A percentile compares a stretch with the other conserved stretches of the same genome.
These are phyloP conservation scores for Aphelinus atriplicis DNA, from an alignment of 1,140 invertebrate species.

Conservation along the genomic window DNA sequence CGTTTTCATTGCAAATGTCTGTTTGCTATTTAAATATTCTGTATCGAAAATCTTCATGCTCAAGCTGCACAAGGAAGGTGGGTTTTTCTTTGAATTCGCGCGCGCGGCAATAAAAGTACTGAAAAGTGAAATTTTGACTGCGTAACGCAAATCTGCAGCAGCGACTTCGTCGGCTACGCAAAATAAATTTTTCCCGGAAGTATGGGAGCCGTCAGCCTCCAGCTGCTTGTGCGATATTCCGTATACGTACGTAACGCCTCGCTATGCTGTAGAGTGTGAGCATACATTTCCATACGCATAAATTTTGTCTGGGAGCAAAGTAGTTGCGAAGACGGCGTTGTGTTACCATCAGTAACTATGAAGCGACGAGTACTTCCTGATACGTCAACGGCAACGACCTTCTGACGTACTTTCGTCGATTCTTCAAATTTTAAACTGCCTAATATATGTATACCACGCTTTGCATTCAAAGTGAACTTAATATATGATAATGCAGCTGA, in stretches of 20 bases:
- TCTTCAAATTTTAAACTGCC: not conserved
- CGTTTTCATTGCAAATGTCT: too few relatives aligned
- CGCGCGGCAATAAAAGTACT: conserved; percentile 27
- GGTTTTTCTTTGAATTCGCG: conserved; percentile 23
- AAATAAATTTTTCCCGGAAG: conserved; percentile 59
- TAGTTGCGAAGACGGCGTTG: conserved; percentile 43
- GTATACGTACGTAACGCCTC: conserved; percentile 56
- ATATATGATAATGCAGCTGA: too few relatives aligned
- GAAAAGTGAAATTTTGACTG: not conserved
- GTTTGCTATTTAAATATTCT: too few relatives aligned
- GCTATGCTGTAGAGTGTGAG: conserved; percentile 14
- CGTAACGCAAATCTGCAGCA: not conserved
- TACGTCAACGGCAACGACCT: conserved; percentile 47
- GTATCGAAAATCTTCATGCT: too few relatives aligned
- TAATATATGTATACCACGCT: too few relatives aligned
- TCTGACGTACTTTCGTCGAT: conserved; percentile 31
- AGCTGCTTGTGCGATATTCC: conserved; percentile 59
- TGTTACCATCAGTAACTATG: too few relatives aligned
- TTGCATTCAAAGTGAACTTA: too few relatives aligned
- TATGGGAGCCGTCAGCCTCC: conserved; percentile 42
- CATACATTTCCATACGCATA: conserved; percentile 60
- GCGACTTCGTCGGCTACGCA: conserved; percentile 14
- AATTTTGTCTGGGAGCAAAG: conserved; percentile 55
- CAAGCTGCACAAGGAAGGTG: too few relatives aligned
- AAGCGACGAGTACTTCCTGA: conserved; percentile 44